Evolutionary conservation across 2,888 invertebrate genomes (phyloP).

Genomic region (Pandemis heparana): DNA sequence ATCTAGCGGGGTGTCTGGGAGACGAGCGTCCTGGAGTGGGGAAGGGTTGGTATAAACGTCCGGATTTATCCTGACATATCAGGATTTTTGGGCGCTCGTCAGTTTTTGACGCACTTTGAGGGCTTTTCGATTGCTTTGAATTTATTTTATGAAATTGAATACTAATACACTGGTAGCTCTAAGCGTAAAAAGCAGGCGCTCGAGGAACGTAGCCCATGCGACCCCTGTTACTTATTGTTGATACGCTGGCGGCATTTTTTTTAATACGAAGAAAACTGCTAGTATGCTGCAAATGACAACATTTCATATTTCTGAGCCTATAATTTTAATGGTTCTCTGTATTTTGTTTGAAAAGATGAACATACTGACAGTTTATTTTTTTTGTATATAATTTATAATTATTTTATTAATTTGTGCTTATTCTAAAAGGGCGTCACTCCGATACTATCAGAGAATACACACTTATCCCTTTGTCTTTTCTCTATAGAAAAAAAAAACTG

Average conservation of each 20-base stretch:
- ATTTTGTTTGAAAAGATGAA: too few species aligned
- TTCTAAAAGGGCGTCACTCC: too few species aligned
- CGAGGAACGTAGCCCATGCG: background rate
- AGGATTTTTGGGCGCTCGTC: background rate
- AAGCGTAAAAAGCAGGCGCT: background rate
- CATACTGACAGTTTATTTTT: too few species aligned
- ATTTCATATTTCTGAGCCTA: too few species aligned
- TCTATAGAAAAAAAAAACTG: too few species aligned
- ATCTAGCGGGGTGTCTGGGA: slow-evolving; percentile 14
- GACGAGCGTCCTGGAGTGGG: slow-evolving; percentile 29
- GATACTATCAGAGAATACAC: too few species aligned
- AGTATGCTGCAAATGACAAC: too few species aligned
- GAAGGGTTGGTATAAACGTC: slow-evolving; percentile 44
- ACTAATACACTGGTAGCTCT: background rate
- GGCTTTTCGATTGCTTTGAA: background rate
- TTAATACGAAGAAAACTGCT: too few species aligned
- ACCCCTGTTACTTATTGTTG: background rate
- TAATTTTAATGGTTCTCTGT: too few species aligned
- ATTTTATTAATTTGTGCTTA: too few species aligned
- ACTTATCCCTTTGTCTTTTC: too few species aligned
- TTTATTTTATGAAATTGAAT: background rate
- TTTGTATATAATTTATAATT: too few species aligned
- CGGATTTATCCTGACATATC: background rate
- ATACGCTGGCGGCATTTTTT: background rate
- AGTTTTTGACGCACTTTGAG: background rate